These are phyloP conservation scores for Stylophora pistillata DNA, from an alignment of 64 coral and sea anemone genomes.

Conservation along the genomic window DNA sequence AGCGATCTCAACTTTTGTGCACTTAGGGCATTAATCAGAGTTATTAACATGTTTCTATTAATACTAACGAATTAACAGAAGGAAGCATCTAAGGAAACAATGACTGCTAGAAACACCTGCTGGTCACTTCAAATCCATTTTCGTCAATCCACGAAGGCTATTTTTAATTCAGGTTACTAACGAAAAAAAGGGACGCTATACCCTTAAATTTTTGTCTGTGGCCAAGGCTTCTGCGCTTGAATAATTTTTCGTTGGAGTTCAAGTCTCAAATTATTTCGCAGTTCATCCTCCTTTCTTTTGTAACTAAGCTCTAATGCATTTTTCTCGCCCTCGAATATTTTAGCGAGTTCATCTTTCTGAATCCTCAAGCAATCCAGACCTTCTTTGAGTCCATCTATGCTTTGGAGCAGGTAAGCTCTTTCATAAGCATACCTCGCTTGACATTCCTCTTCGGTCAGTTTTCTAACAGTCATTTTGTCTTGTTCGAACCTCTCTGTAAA, in stretches of 20 bases:
- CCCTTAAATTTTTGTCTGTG: constrained; percentile 35
- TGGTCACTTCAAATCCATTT: too few species aligned
- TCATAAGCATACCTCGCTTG: constrained; percentile 41
- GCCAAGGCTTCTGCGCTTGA: constrained; percentile 63
- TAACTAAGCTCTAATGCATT: constrained; percentile 63
- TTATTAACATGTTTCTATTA: too few species aligned
- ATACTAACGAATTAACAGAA: too few species aligned
- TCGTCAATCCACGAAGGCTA: too few species aligned
- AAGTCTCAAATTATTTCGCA: constrained; percentile 38
- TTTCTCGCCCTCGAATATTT: constrained; percentile 75
- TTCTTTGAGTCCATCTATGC: constrained; percentile 58
- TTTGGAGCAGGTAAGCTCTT: constrained; percentile 27
- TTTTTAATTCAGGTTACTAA: background rate
- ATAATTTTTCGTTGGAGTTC: constrained; percentile 52
- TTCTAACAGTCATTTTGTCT: constrained; percentile 42
- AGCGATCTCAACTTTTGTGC: too few species aligned
- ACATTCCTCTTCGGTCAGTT: constrained; percentile 44
- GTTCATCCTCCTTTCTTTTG: constrained; percentile 51
- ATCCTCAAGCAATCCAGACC: constrained; percentile 44
- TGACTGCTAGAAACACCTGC: too few species aligned
- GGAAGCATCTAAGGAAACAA: too few species aligned
- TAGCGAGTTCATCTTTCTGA: constrained; percentile 72
- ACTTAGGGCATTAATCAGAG: too few species aligned
- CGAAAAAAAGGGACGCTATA: background rate
- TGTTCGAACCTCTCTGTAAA: constrained; percentile 40